Base-by-base conservation (phyloP, 2,797 vertebrate genomes). In the Erethizon dorsatum region DNA sequence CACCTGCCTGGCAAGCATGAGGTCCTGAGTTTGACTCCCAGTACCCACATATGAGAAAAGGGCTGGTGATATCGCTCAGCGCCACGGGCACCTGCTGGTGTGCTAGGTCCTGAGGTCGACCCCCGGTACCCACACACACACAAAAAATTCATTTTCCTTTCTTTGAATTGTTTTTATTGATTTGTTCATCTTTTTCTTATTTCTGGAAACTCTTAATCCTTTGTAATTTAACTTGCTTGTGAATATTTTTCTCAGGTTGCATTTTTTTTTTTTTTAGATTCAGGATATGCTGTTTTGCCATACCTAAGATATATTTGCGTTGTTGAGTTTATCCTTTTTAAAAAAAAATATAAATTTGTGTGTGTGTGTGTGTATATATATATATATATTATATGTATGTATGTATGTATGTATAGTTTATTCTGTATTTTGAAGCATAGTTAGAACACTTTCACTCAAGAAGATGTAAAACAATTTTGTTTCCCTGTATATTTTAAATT, bases 181-280 rank as follows among this genome's bases (percentile, higher is more conserved):
- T 71, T 63, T 22, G 14, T 82, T 52, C 47, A 86, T 78, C n/a
- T 26, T 83, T 83, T 93, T 86, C 28, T 87, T 83, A 69, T 90
- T 87, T 90, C 56, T 88, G 59, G 24, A 67, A 95, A 45, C 0
- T 9, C 59, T 59, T 59, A 33, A 31, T 52, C 10, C 22, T 83
- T 90, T 63, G 28, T 71, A 65, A 59, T 65, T 41, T 2, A 87
- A 88, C 79, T 65, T 45, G 5, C 73, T 65, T 56, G 5, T 1
- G 88, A 90, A 22, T 63, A 54, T 52, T 67, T 82, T 92, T 90
- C 20, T 84, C 41, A 45, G 5, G n/a, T n/a, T n/a, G n/a, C n/a
- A n/a, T n/a, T n/a, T n/a, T n/a, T n/a, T n/a, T n/a, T 26, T 90
- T 95, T 52, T 52, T 52, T 52, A 10, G 13, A 52, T 52, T 87